Evolutionary conservation across 2,797 vertebrate genomes (phyloP), one percentile per base, ranked within the genome.

Genomic region (Hephaestus fuliginosus): DNA sequence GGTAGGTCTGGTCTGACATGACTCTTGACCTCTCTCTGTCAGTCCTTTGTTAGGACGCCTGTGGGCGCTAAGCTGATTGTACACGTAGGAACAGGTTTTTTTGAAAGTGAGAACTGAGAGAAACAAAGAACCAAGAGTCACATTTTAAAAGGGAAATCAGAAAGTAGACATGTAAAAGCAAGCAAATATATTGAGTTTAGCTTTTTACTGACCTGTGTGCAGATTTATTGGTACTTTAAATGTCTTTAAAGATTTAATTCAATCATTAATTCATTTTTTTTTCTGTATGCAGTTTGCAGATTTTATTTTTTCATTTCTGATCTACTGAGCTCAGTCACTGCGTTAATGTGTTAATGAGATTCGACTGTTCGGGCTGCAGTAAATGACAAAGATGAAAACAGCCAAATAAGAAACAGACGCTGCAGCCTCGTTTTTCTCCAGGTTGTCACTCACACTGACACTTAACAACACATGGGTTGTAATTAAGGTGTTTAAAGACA

Each of bases 281-380:
- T 33, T 41, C 30, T 14, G 30, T 8, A 2, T 7, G 2, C 52
- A 30, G 12, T n/a, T 71, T 33, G 30, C 30, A 56, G 60, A 66
- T 61, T 48, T 46, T 0, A 6, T n/a, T 33, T 61, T 46, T 48
- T 15, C 3, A 5, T 78, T 72, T 72, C 6, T 17, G 20, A 65
- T 77, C 53, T 17, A 5, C 48, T 72, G 58, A 66, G 25, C 22
- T 63, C 51, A 77, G 72, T 51, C 41, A 28, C 62, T 49, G 30
- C 48, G 72, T 43, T 77, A 76, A 83, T 81, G 51, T 52, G 72
- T 43, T 77, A 74, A 81, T 81, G 51, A 83, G 62, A 74, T 69
- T 33, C 70, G 56, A 78, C 43, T 80, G 36, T 17, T 67, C 25
- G 44, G 56, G 20, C 33, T 63, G 28, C 33, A 30, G 17, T 30